phyloP scores from a whole-genome alignment of 2,888 invertebrate species.

The Nemurella pictetii region DNA sequence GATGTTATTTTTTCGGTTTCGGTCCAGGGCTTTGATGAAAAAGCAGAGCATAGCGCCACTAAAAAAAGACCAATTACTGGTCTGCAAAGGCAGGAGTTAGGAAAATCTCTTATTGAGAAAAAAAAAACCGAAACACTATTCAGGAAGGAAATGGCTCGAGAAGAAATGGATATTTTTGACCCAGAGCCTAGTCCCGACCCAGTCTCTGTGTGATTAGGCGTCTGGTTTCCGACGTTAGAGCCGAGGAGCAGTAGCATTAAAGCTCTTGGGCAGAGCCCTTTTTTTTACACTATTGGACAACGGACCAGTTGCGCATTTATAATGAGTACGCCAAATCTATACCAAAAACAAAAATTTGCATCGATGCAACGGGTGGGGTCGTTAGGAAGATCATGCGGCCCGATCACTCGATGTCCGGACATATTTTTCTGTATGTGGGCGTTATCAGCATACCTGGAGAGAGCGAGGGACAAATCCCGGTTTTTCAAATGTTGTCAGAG shows the following conservation, averaged over 20 bases:
- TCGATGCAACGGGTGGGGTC: conserved; percentile 38
- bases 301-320: conserved; percentile 33
- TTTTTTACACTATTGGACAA: conserved; percentile 38
- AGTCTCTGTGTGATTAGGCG: too few species aligned
- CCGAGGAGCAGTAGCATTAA: too few species aligned
- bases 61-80: conserved; percentile 16
- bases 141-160: conserved; percentile 25
- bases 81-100: too few species aligned
- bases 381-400: conserved; percentile 24
- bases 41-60: neutral
- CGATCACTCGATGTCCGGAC: neutral
- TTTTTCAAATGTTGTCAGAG: conserved; percentile 38
- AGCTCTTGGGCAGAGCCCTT: conserved; percentile 35
- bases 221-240: too few species aligned
- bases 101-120: too few species aligned
- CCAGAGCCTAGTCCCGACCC: conserved; percentile 36
- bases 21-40: neutral
- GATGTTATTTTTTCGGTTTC: too few species aligned
- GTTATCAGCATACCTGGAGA: conserved; percentile 31
- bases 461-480: conserved; percentile 31
- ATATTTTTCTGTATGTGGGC: conserved; percentile 33
- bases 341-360: neutral
- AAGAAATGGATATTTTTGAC: conserved; percentile 37
- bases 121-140: conserved; percentile 21
- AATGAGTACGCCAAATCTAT: conserved; percentile 19